A percentile compares a stretch with the other conserved stretches of the same genome.
These are phyloP conservation scores for Esox masquinongy DNA, from an alignment of 2,797 vertebrate species.

Conservation along the genomic window DNA sequence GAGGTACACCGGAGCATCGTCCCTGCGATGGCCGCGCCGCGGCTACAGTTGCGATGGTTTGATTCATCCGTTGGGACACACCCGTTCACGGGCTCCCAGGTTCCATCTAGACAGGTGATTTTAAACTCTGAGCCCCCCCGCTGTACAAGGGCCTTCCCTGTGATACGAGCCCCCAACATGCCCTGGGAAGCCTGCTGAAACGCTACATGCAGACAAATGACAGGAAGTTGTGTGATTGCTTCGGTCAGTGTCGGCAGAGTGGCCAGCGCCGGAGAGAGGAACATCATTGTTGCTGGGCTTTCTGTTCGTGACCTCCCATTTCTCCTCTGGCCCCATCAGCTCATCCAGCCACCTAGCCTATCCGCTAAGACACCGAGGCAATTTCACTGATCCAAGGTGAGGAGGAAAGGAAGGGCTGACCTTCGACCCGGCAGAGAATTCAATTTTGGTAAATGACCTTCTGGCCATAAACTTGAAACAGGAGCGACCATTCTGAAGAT, in stretches of 20 bases:
- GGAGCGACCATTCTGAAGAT: constrained; percentile 29
- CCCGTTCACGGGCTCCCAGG: background rate
- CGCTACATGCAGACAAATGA: background rate
- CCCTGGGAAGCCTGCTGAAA: background rate
- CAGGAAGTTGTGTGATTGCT: background rate
- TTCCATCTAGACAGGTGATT: background rate
- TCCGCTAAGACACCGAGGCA: constrained; percentile 35
- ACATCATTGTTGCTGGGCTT: constrained; percentile 36
- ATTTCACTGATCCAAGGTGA: constrained; percentile 43
- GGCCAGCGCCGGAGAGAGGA: constrained; percentile 13
- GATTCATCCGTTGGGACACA: background rate
- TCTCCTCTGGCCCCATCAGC: constrained; percentile 45
- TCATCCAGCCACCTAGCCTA: constrained; percentile 27
- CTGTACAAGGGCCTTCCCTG: background rate
- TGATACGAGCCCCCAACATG: background rate
- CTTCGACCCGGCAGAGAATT: constrained; percentile 52
- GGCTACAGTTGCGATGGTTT: background rate
- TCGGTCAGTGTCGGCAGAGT: background rate
- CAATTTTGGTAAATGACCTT: constrained; percentile 56
- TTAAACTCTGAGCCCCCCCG: background rate
- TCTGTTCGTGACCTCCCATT: constrained; percentile 51
- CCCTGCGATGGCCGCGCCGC: background rate
- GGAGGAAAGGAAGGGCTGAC: constrained; percentile 47
- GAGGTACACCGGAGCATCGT: too few relatives aligned
- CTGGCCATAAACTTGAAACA: constrained; percentile 40